Conservation (phyloP, 2,888 invertebrate species). For the Crioceris asparagi region DNA sequence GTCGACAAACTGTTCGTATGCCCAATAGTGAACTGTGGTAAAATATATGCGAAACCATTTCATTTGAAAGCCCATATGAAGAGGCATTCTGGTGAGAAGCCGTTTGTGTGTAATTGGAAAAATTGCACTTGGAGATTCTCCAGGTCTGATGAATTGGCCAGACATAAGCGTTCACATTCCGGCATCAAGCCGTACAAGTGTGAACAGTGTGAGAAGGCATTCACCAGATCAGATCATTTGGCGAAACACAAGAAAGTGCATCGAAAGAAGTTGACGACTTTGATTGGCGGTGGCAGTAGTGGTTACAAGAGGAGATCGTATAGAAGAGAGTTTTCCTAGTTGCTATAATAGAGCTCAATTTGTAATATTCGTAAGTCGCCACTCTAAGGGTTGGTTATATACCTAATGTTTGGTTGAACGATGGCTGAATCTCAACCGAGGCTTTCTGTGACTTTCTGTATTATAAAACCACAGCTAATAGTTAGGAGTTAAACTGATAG, state of each 20-base stretch:
- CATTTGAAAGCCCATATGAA: slow-evolving; percentile 82
- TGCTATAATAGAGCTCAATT: no score
- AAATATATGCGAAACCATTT: slow-evolving; percentile 82
- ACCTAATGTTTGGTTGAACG: no score
- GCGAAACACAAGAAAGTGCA: slow-evolving; percentile 86
- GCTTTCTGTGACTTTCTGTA: no score
- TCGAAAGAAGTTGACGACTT: slow-evolving; percentile 46
- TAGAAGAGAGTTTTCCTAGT: no score
- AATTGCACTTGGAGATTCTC: slow-evolving; percentile 90
- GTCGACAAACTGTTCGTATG: slow-evolving; percentile 53
- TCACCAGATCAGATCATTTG: slow-evolving; percentile 88
- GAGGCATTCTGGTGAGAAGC: slow-evolving; percentile 62
- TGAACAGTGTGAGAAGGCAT: slow-evolving; percentile 75
- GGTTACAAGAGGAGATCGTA: no score
- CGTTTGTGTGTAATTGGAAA: slow-evolving; percentile 47
- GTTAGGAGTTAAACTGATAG: no score
- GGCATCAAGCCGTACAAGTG: slow-evolving; percentile 92
- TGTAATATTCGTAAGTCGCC: no score
- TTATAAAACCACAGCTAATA: no score
- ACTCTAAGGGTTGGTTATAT: no score
- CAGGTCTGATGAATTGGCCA: slow-evolving; percentile 84
- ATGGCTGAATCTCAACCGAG: no score
- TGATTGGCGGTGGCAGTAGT: no score
- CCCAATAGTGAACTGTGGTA: slow-evolving; percentile 60
- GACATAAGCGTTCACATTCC: slow-evolving; percentile 90